Evolutionary conservation across 2,797 vertebrate species (phyloP).

Genomic region (Catharus ustulatus): DNA sequence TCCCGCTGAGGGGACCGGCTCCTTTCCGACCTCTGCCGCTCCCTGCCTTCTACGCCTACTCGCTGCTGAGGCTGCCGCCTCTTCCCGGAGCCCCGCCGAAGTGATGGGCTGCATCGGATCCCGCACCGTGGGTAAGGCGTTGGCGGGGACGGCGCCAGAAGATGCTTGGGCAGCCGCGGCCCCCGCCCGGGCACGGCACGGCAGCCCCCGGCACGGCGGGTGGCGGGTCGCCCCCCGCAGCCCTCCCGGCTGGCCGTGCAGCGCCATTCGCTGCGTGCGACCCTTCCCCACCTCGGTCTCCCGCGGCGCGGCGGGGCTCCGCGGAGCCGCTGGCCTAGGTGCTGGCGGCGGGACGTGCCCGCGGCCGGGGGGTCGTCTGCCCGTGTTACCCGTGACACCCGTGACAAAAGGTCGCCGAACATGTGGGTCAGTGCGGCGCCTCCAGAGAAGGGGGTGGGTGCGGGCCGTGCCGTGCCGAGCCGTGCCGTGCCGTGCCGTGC

Average conservation of each 20-base stretch:
- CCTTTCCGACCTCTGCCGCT: not conserved
- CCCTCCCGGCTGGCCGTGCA: not conserved
- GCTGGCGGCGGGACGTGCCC: not conserved
- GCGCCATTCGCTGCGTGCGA: not conserved
- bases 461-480: conserved; percentile 17
- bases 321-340: conserved; percentile 29
- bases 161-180: conserved; percentile 9
- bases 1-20: conserved; percentile 3
- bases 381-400: not conserved
- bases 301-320: not conserved
- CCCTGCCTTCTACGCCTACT: not conserved
- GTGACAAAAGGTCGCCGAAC: not conserved
- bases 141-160: conserved; percentile 5
- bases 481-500: not conserved
- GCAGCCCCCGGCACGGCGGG: not conserved
- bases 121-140: conserved; percentile 81
- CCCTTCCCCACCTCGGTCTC: not conserved
- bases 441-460: not conserved
- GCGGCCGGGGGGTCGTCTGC: not conserved
- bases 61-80: conserved; percentile 33
- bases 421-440: conserved; percentile 43
- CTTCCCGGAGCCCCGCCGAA: conserved; percentile 42
- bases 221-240: not conserved
- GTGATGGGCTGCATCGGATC: conserved; percentile 84
- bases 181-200: not conserved